Evolutionary conservation across 2,113 vertebrate genomes (phyloP).

Genomic region (Elgaria multicarinata): DNA sequence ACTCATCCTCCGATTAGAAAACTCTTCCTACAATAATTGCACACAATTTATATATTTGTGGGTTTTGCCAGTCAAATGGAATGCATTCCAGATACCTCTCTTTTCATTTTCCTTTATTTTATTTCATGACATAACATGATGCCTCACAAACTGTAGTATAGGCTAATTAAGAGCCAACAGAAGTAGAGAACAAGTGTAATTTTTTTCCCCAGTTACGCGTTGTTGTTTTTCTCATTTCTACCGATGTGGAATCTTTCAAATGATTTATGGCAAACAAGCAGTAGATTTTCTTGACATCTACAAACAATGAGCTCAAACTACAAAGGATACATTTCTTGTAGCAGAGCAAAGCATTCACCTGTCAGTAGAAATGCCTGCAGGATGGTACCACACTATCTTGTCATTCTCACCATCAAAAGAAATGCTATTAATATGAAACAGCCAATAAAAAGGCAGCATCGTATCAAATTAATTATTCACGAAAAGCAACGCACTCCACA

Average conservation of each 20-base stretch:
- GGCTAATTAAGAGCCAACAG: conserved; percentile 58
- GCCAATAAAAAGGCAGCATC: not conserved
- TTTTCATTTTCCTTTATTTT: conserved; percentile 51
- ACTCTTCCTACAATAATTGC: conserved; percentile 20
- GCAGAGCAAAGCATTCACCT: conserved; percentile 7
- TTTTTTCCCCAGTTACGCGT: conserved; percentile 3
- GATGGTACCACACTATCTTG: conserved; percentile 12
- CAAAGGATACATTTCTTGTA: conserved; percentile 29
- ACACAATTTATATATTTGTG: conserved; percentile 41
- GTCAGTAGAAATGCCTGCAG: conserved; percentile 12
- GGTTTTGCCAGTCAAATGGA: conserved; percentile 52
- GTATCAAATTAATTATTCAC: conserved; percentile 53
- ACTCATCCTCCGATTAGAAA: not conserved
- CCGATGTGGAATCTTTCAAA: conserved; percentile 42
- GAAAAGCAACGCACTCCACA: conserved; percentile 9
- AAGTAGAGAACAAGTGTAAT: conserved; percentile 39
- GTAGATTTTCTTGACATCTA: conserved; percentile 35
- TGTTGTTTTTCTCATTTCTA: conserved; percentile 8
- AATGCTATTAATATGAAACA: conserved; percentile 11
- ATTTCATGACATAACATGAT: conserved; percentile 42
- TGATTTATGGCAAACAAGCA: conserved; percentile 42
- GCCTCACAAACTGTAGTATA: conserved; percentile 44
- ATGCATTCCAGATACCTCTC: conserved; percentile 12
- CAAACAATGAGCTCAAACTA: conserved; percentile 39
- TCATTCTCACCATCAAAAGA: conserved; percentile 47